A percentile compares a stretch with the other conserved stretches of the same genome.
Conservation (phyloP, 2,113 vertebrate genomes). For the Martes martes region DNA sequence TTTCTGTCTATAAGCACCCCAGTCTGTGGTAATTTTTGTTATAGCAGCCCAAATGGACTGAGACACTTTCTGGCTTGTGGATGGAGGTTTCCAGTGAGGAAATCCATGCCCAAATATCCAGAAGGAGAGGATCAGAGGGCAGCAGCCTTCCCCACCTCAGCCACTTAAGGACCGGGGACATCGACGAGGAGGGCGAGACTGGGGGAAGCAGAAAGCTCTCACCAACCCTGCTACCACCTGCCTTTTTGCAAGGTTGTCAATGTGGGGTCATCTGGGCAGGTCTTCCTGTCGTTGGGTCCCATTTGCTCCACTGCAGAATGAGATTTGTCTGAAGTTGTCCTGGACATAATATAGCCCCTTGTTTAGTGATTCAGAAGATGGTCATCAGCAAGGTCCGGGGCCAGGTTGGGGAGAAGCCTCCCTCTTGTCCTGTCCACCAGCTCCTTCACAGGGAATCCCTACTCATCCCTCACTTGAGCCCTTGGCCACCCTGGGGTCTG, state of each 20-base stretch:
- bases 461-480: not conserved
- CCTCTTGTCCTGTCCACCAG: not conserved
- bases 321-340: not conserved
- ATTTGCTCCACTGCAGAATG: not conserved
- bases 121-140: not conserved
- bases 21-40: not conserved
- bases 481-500: not conserved
- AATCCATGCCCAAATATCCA: not conserved
- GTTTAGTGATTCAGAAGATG: not conserved
- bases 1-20: not conserved
- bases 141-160: not conserved
- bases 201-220: not conserved
- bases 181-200: not conserved
- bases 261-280: not conserved
- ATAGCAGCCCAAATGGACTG: not conserved
- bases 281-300: not conserved
- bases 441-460: not conserved
- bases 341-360: not conserved
- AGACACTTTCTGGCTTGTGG: not conserved
- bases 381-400: not conserved
- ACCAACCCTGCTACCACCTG: not conserved
- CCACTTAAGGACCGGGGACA: not conserved
- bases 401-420: not conserved
- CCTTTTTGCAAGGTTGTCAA: not conserved
- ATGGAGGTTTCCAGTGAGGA: not conserved